Conservation (phyloP, 2,113 vertebrate genomes). For the Fregetta grallaria region DNA sequence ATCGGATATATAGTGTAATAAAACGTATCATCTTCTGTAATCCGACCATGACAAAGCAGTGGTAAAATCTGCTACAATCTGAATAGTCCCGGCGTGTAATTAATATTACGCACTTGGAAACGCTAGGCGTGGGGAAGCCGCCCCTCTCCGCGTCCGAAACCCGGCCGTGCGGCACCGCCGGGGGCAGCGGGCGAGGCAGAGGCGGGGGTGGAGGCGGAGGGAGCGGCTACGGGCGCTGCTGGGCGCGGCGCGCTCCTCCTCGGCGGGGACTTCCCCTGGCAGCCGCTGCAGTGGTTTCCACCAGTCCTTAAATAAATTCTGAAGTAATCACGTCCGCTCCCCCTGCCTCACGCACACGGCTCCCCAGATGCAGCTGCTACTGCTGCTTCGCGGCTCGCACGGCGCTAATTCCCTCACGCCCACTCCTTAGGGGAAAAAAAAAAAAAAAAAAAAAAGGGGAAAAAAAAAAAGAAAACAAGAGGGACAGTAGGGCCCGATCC, state of each 20-base stretch:
- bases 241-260: not conserved
- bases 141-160: rapidly evolving
- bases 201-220: not conserved
- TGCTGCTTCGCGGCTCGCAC: not conserved
- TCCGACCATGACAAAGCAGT: not conserved
- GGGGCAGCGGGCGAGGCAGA: not conserved
- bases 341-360: slow-evolving; percentile 67
- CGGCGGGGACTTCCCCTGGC: slow-evolving; percentile 75
- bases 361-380: slow-evolving; percentile 27
- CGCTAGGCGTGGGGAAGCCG: not conserved
- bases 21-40: not conserved
- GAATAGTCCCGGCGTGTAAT: not conserved
- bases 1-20: not conserved
- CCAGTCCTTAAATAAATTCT: slow-evolving; percentile 81
- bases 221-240: not conserved
- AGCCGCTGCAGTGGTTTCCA: slow-evolving; percentile 81
- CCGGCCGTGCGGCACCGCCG: not conserved
- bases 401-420: not conserved
- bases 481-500: not conserved
- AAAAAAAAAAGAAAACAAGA: too few relatives aligned
- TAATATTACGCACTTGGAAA: not conserved
- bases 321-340: slow-evolving; percentile 78
- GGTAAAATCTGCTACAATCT: not conserved
- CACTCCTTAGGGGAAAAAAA: not conserved
- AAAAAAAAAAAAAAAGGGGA: not conserved